Percentiles rank a stretch among this genome's conserved stretches.
These are phyloP conservation scores for Matsumurasca onukii DNA, from an alignment of 1,140 invertebrate species.

Conservation along the genomic window DNA sequence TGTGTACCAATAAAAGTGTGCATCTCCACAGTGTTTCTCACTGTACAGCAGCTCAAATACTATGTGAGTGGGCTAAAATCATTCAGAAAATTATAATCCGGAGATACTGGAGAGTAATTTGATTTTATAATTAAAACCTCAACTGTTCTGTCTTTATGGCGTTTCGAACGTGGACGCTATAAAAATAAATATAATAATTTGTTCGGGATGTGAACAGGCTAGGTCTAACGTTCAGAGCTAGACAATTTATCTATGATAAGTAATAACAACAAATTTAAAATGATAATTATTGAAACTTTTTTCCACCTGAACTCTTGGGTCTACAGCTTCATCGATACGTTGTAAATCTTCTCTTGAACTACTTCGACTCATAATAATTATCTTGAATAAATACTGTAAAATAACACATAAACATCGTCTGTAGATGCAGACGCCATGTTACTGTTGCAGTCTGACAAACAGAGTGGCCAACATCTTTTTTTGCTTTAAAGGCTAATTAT, in stretches of 20 bases:
- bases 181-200: not conserved
- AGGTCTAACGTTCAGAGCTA: not conserved
- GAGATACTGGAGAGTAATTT: too few species aligned
- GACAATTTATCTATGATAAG: not conserved
- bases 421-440: conserved; percentile 10
- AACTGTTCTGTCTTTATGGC: too few species aligned
- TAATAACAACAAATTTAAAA: not conserved
- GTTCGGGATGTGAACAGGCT: not conserved
- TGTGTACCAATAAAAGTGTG: too few species aligned
- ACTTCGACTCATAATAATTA: conserved; percentile 47
- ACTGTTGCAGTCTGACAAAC: not conserved
- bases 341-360: conserved; percentile 46
- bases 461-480: too few species aligned
- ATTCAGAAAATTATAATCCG: too few species aligned
- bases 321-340: conserved; percentile 51
- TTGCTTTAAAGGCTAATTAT: too few species aligned
- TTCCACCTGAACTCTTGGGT: conserved; percentile 55
- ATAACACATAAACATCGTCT: conserved; percentile 15
- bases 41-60: too few species aligned
- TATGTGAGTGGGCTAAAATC: too few species aligned
- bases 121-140: too few species aligned
- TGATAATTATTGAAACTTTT: not conserved
- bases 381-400: not conserved
- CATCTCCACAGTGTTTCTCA: too few species aligned
- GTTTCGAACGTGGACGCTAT: not conserved